Evolutionary conservation across 37 sponge, comb jelly and placozoan species (phyloP).

Genomic region (Lycopodina hypogea): DNA sequence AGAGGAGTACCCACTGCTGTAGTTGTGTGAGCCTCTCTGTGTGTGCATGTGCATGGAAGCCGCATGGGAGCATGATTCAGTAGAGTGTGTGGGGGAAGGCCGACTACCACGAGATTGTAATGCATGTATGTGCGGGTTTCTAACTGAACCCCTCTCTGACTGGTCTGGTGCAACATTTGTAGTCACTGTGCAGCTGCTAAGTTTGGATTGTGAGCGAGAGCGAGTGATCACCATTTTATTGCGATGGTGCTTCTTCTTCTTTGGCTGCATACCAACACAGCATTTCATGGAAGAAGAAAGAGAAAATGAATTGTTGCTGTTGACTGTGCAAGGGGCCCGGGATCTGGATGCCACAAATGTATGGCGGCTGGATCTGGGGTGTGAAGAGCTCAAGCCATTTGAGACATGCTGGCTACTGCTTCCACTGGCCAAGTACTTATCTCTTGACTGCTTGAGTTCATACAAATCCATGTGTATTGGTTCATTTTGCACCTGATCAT

Average conservation of each 20-base stretch:
- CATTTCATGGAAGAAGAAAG: slow-evolving; percentile 8
- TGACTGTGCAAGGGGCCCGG: not conserved
- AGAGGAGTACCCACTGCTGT: not conserved
- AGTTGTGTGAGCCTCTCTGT: not conserved
- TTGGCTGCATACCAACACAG: slow-evolving; percentile 6
- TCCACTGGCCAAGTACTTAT: not conserved
- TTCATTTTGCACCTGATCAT: not conserved
- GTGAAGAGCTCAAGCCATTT: not conserved
- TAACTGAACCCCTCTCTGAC: no score
- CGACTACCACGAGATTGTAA: not conserved
- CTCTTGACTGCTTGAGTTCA: not conserved
- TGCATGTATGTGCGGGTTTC: no score
- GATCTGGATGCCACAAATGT: not conserved
- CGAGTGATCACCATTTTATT: no score
- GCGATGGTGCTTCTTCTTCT: not conserved
- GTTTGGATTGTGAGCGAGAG: no score
- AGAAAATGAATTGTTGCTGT: not conserved
- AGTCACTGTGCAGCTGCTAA: no score
- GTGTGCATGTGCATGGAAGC: not conserved
- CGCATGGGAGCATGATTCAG: not conserved
- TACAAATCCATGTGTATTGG: not conserved
- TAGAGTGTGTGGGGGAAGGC: not conserved
- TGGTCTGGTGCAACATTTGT: no score
- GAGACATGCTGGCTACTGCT: not conserved
- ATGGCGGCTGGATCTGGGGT: not conserved